Conservation (phyloP, 2,888 invertebrate species). For the Campaea margaritaria region DNA sequence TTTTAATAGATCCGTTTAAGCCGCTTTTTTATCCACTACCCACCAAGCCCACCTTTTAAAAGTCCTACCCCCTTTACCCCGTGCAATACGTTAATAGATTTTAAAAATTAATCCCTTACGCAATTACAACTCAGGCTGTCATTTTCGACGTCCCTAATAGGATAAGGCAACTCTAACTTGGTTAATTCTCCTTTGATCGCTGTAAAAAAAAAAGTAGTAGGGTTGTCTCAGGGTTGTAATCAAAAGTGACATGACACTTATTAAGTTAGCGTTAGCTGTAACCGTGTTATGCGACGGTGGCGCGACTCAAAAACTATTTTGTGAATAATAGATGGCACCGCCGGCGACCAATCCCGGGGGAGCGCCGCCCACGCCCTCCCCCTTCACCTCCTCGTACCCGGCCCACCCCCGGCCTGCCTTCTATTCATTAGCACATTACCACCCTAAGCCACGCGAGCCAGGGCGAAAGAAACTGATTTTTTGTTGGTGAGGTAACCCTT, state of each 20-base stretch:
- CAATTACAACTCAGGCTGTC: constrained; percentile 72
- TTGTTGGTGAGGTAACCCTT: constrained; percentile 56
- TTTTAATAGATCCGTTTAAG: constrained; percentile 81
- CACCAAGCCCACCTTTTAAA: constrained; percentile 58
- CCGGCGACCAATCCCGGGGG: constrained; percentile 82
- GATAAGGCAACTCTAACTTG: constrained; percentile 64
- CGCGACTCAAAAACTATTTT: constrained; percentile 85
- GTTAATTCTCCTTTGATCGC: constrained; percentile 74
- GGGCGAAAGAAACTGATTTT: constrained; percentile 76
- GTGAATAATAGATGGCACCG: constrained; percentile 84
- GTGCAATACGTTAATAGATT: constrained; percentile 77
- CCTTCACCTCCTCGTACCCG: constrained; percentile 36
- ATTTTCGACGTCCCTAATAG: constrained; percentile 66
- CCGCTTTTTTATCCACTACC: constrained; percentile 76
- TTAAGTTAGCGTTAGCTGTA: constrained; percentile 72
- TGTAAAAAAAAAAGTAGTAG: constrained; percentile 63
- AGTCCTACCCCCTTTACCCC: constrained; percentile 45
- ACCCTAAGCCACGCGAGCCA: constrained; percentile 73
- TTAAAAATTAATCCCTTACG: constrained; percentile 79
- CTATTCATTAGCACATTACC: constrained; percentile 85
- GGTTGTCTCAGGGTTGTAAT: constrained; percentile 61
- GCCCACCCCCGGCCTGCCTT: constrained; percentile 59
- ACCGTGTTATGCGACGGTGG: constrained; percentile 78
- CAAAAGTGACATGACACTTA: constrained; percentile 85
- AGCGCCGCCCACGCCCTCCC: constrained; percentile 69